Base-by-base conservation (phyloP, 2,888 invertebrate genomes). In the Plebejus melissa region DNA sequence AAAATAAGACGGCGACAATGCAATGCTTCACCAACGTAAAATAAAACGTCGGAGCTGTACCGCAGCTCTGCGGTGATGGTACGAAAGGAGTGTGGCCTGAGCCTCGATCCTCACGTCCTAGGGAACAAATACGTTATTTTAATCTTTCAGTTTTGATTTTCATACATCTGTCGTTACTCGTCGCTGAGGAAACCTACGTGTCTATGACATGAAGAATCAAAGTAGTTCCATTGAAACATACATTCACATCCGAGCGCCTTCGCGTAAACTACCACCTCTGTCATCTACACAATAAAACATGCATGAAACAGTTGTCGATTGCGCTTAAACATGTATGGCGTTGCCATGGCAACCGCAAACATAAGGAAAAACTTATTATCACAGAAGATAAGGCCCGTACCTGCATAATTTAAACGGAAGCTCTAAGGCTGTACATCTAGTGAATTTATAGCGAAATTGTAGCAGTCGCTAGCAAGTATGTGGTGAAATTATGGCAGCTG, bases 401-500 rank as follows among this genome's bases (percentile, higher is more conserved):
- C 77, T 71, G 76, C 74, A 77, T 78, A 77, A 78, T 76, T 74
- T 58, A 77, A 79, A 76, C 75, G 77, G 77, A 78, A 78, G 75
- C 65, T 32, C 5, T 41, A 54, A 72, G 76, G 77, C 58, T 46
- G 58, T 77, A 75, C 41, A 72, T 57, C 74, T 41, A n/a, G 76
- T 72, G 69, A 76, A 77, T 77, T 76, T 76, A 76, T 74, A 65
- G 74, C 69, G 36, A 76, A 76, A 78, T 79, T 78, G 70, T 32
- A 77, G 77, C 77, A 65, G 46, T 65, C 32, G n/a, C 60, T 80
- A 81, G 75, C 69, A 57, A 75, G n/a, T 57, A 57, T 50, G 50
- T 50, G 50, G 50, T 13, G 50, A 50, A 50, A 50, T 50, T 50
- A 13, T 60, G 11, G 60, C 60, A 22, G 60, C n/a, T 22, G 28